Conservation (phyloP, 2,113 vertebrate species). For the Actenoides hombroni region DNA sequence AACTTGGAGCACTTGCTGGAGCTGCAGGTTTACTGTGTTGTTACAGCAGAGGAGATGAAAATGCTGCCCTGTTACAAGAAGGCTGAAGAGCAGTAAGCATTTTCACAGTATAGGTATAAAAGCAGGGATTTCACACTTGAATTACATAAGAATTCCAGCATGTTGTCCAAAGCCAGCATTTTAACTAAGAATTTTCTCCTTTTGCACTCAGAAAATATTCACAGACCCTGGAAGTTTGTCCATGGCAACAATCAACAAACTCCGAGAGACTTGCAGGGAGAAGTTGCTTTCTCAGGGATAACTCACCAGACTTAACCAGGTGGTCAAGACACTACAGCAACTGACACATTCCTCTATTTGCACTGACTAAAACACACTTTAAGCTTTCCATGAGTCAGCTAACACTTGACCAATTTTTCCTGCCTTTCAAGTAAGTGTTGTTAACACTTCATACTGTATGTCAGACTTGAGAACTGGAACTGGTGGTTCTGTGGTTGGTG, state of each 20-base stretch:
- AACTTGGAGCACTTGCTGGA: background rate
- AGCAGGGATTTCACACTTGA: background rate
- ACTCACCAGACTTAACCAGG: background rate
- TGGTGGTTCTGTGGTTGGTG: background rate
- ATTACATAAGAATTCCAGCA: background rate
- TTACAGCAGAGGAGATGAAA: background rate
- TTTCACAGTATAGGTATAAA: background rate
- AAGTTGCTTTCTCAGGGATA: slow-evolving; percentile 76
- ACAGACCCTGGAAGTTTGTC: slow-evolving; percentile 87
- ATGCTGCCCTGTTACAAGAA: background rate
- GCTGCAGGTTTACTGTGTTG: background rate
- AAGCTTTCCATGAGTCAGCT: slow-evolving; percentile 47
- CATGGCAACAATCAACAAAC: slow-evolving; percentile 80
- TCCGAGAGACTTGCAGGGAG: slow-evolving; percentile 81
- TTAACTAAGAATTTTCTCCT: background rate
- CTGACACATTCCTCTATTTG: slow-evolving; percentile 69
- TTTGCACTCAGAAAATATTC: slow-evolving; percentile 86
- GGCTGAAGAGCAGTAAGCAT: background rate
- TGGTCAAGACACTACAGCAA: background rate
- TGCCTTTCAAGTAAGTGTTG: slow-evolving; percentile 36
- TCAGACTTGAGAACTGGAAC: background rate
- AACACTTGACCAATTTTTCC: slow-evolving; percentile 55
- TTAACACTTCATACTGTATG: slow-evolving; percentile 30
- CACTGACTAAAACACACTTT: slow-evolving; percentile 52
- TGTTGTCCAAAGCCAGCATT: background rate